Base-by-base conservation (phyloP, 1,140 invertebrate species). In the Meteorus sp. region DNA sequence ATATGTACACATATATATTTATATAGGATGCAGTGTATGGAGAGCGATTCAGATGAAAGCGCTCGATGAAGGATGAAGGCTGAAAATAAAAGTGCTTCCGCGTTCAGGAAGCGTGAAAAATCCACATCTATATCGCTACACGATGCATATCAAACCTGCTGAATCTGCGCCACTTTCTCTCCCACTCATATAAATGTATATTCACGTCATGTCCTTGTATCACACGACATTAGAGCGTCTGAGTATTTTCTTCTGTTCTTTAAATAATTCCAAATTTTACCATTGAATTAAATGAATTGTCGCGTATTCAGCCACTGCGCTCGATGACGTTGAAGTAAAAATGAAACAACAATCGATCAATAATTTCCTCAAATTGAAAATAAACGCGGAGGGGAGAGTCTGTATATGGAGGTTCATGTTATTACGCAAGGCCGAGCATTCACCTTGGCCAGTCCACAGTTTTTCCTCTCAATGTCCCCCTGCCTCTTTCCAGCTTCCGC, bases 1-100 rank as follows among this genome's bases (percentile, higher is more conserved):
- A 29, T 29, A 29, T 29, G 9, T 29, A 29, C 9, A 29, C 9
- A 29, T 29, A 29, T 29, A 29, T 9, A 4, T 29, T 29, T n/a
- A n/a, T n/a, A n/a, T n/a, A n/a, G n/a, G n/a, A n/a, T n/a, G n/a
- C n/a, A n/a, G 27, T 29, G 23, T 22, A 39, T 31, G 47, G 39
- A 58, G 51, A 58, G 56, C 31, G 31, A 58, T 50, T 52, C 22
- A 58, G 37, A 58, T 58, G 56, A 58, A 58, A 58, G 56, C 56
- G 47, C 37, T 51, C 56, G 35, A 51, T 51, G 47, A 39, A 58
- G 56, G 56, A 58, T 58, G 56, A 58, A 58, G 47, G 20, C 41
- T 58, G 56, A 58, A 58, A 58, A 58, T 58, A 58, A 58, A 58
- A 58, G 56, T 58, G 23, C 45, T 58, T 58, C 55, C 44, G 47